phyloP scores from a whole-genome alignment of 2,797 vertebrate species.

The Dendrocincla fuliginosa region DNA sequence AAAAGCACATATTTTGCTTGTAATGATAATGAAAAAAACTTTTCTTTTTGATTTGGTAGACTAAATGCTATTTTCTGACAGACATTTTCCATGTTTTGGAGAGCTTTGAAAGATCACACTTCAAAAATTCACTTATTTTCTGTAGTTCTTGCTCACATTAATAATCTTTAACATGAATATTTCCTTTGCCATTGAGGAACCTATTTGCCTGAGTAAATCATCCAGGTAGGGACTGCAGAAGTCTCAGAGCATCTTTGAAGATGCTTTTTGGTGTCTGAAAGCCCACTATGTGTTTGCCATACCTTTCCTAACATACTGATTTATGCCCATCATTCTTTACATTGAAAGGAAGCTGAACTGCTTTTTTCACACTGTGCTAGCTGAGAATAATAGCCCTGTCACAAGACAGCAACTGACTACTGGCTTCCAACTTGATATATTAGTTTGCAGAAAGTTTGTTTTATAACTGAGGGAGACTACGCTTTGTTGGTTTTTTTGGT shows the following conservation, averaged over 20 bases:
- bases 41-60: background rate
- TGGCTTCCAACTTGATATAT: background rate
- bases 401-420: background rate
- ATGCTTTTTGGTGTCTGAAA: background rate
- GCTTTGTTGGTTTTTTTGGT: too few species aligned
- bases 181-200: background rate
- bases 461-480: background rate
- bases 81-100: background rate
- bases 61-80: background rate
- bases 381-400: constrained; percentile 19
- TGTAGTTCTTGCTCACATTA: background rate
- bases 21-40: background rate
- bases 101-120: background rate
- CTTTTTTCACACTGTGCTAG: background rate
- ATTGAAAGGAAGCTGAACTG: constrained; percentile 26
- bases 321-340: constrained; percentile 10
- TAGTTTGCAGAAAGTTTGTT: background rate
- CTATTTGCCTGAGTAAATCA: background rate
- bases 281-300: background rate
- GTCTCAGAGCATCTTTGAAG: background rate
- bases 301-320: background rate
- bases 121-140: constrained; percentile 1
- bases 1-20: background rate
- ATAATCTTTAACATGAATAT: background rate
- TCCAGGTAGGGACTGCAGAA: background rate